phyloP scores from a whole-genome alignment of 2,888 invertebrate species.

The Chaitophorus viminalis region DNA sequence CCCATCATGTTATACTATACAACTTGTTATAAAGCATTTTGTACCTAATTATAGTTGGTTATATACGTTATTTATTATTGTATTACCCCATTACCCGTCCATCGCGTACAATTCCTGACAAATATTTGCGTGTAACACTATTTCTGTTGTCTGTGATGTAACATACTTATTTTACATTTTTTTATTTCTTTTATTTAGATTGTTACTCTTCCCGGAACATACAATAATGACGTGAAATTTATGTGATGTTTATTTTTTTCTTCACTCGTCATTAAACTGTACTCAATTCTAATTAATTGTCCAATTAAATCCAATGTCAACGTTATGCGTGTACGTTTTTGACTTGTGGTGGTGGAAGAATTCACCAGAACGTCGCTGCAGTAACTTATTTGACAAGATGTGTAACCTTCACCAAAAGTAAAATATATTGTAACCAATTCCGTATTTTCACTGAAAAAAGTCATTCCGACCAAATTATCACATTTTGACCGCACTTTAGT shows the following conservation, averaged over 20 bases:
- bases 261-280: conserved; percentile 14
- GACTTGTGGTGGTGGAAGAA: background rate
- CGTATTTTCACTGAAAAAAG: conserved; percentile 16
- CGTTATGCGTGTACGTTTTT: conserved; percentile 13
- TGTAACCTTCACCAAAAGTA: conserved; percentile 36
- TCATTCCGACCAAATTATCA: background rate
- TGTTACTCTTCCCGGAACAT: conserved; percentile 13
- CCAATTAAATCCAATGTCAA: conserved; percentile 57
- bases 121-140: background rate
- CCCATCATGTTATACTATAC: too few relatives aligned
- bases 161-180: background rate
- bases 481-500: background rate
- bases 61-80: too few relatives aligned
- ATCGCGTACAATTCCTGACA: too few relatives aligned
- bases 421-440: conserved; percentile 9
- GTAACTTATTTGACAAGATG: background rate
- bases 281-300: conserved; percentile 30
- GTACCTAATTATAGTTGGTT: too few relatives aligned
- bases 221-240: background rate
- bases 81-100: too few relatives aligned
- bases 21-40: too few relatives aligned
- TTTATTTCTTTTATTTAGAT: background rate
- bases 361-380: background rate
- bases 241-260: background rate
- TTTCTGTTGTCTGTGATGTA: background rate